Percentiles rank a stretch among this genome's conserved stretches.
Evolutionary conservation across 2,797 vertebrate genomes (phyloP).

Genomic region (Nannoperca obscura): DNA sequence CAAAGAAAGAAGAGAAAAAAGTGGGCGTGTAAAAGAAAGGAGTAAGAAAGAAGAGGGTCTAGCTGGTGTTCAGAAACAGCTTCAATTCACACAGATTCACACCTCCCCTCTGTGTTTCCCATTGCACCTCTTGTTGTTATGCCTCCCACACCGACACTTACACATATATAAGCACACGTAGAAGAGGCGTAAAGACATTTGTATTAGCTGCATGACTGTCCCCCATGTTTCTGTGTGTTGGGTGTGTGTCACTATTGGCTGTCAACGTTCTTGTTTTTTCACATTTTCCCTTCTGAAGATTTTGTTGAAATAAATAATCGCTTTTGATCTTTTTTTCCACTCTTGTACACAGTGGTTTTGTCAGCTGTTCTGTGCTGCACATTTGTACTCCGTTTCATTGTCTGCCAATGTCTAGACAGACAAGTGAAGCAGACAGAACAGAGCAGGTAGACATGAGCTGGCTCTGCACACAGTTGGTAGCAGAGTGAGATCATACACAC

Average conservation of each 20-base stretch:
- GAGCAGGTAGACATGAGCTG: slow-evolving; percentile 69
- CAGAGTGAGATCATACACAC: slow-evolving; percentile 60
- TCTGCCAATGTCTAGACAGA: slow-evolving; percentile 76
- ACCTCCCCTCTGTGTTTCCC: slow-evolving; percentile 3
- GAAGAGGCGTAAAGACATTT: slow-evolving; percentile 30
- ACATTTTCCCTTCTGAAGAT: slow-evolving; percentile 61
- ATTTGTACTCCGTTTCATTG: slow-evolving; percentile 55
- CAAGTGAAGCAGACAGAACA: slow-evolving; percentile 62
- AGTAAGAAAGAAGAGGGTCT: background rate
- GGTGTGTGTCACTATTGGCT: slow-evolving; percentile 68
- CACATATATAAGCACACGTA: slow-evolving; percentile 30
- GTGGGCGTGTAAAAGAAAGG: background rate
- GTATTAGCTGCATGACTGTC: slow-evolving; percentile 78
- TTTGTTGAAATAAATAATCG: slow-evolving; percentile 62
- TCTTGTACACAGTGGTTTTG: slow-evolving; percentile 59
- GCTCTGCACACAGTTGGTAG: slow-evolving; percentile 60
- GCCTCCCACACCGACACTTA: slow-evolving; percentile 34
- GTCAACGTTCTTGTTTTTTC: slow-evolving; percentile 59
- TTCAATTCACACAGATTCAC: slow-evolving; percentile 3
- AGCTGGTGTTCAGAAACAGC: background rate
- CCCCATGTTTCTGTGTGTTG: slow-evolving; percentile 57
- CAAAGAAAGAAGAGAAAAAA: background rate
- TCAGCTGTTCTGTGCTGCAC: slow-evolving; percentile 63
- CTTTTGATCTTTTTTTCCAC: slow-evolving; percentile 45
- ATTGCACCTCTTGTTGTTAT: slow-evolving; percentile 10